phyloP scores from a whole-genome alignment of 2,888 invertebrate genomes.

The Erebia palarica region DNA sequence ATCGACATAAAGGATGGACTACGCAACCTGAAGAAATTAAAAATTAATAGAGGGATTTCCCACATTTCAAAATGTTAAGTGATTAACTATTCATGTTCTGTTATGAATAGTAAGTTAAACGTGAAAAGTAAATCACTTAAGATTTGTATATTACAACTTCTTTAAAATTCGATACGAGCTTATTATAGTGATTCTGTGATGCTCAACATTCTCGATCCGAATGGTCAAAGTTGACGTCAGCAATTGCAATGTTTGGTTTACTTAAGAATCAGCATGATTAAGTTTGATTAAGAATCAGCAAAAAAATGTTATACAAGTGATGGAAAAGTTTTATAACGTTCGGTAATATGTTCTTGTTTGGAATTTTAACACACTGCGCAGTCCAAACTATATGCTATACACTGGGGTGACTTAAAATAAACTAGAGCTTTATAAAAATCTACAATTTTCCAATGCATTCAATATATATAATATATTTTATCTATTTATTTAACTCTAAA shows the following conservation, averaged over 20 bases:
- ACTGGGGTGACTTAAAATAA: constrained; percentile 48
- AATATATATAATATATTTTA: constrained; percentile 17
- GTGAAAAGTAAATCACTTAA: too few species aligned
- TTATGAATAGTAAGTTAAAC: not conserved
- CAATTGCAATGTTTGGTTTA: not conserved
- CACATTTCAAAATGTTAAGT: not conserved
- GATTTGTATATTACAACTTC: too few species aligned
- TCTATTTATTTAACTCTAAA: constrained; percentile 36
- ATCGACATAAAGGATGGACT: constrained; percentile 16
- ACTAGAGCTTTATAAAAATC: constrained; percentile 21
- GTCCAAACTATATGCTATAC: constrained; percentile 44
- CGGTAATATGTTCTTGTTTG: too few species aligned
- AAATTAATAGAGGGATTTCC: not conserved
- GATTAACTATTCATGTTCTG: too few species aligned
- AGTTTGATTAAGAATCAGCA: not conserved
- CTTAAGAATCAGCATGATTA: not conserved
- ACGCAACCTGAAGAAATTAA: not conserved
- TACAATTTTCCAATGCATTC: constrained; percentile 24
- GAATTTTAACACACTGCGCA: not conserved
- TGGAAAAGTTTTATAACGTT: too few species aligned
- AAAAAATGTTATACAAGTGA: too few species aligned
- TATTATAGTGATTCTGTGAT: not conserved
- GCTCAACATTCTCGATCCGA: not conserved
- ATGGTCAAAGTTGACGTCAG: not conserved
- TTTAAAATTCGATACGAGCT: too few species aligned